Evolutionary conservation across 2,888 invertebrate genomes (phyloP).

Genomic region (Drosophila yooni): DNA sequence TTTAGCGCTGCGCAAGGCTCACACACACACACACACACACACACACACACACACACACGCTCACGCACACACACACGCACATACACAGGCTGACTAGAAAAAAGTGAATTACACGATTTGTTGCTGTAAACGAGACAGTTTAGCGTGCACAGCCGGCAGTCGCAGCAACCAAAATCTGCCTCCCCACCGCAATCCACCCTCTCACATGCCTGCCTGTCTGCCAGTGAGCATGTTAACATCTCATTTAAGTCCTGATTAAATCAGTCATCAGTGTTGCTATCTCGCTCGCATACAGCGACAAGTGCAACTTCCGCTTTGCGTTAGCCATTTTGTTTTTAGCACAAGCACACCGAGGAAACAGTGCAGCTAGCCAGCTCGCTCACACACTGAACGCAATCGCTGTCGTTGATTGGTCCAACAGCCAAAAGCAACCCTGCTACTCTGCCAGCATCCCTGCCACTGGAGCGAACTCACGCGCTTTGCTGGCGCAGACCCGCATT

Average conservation of each 20-base stretch:
- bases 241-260: slow-evolving; percentile 81
- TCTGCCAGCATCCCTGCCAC: slow-evolving; percentile 21
- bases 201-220: neutral
- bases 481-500: slow-evolving; percentile 9
- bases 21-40: slow-evolving; percentile 23
- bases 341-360: slow-evolving; percentile 10
- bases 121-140: slow-evolving; percentile 77
- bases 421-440: slow-evolving; percentile 31
- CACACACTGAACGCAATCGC: slow-evolving; percentile 22
- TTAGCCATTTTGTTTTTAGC: slow-evolving; percentile 83
- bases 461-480: slow-evolving; percentile 1
- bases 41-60: slow-evolving; percentile 4
- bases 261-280: slow-evolving; percentile 46
- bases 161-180: slow-evolving; percentile 32
- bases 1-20: slow-evolving; percentile 69
- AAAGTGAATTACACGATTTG: slow-evolving; percentile 76
- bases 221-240: slow-evolving; percentile 49
- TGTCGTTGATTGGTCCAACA: slow-evolving; percentile 45
- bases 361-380: slow-evolving; percentile 31
- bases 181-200: neutral
- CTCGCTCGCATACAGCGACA: slow-evolving; percentile 54
- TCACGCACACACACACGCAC: neutral
- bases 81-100: slow-evolving; percentile 10
- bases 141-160: slow-evolving; percentile 66
- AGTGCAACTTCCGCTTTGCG: slow-evolving; percentile 65